Base-by-base conservation (phyloP, 2,113 vertebrate species). In the Salvelinus fontinalis region DNA sequence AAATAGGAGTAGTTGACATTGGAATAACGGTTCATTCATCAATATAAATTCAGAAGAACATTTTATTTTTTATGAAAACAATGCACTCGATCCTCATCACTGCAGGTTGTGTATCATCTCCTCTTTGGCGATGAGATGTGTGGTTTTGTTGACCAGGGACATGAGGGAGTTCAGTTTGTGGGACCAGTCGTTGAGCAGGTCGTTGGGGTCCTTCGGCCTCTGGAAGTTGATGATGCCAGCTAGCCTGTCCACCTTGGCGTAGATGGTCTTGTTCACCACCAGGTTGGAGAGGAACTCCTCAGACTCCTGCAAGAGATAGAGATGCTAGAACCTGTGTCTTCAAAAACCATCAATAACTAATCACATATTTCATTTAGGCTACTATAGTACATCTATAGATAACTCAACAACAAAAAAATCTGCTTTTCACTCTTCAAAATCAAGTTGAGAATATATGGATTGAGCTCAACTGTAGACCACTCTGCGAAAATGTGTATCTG, bases 181-280 rank as follows among this genome's bases (percentile, higher is more conserved):
- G 78, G 97, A 99, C 97, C 97, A 98, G 94, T 99, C 97, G 91
- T 98, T 99, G 87, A 99, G 96, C 68, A 99, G 94, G 85, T 99
- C 97, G 84, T 99, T 99, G 86, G 98, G 97, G 90, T 99, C 97
- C 93, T 99, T 99, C 22, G 96, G 96, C 92, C 97, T 95, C 93
- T 99, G 98, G 85, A 99, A 99, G 94, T 98, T 99, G 95, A 98
- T 99, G 89, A 99, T 96, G 88, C 97, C 97, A 34, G 98, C 97
- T 91, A 99, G 85, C 71, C 97, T 95, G 93, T 99, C 98, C 73
- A 99, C 97, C 93, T 99, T 99, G 81, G 97, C 97, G 70, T 97
- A 99, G 90, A 99, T 98, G 87, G 98, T 99, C 88, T 99, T 98
- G 88, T 97, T 99, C 62, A 99, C 97, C 24, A 99, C 97, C 44